phyloP scores from a whole-genome alignment of 2,797 vertebrate genomes.

The Hozukius guyotensis region DNA sequence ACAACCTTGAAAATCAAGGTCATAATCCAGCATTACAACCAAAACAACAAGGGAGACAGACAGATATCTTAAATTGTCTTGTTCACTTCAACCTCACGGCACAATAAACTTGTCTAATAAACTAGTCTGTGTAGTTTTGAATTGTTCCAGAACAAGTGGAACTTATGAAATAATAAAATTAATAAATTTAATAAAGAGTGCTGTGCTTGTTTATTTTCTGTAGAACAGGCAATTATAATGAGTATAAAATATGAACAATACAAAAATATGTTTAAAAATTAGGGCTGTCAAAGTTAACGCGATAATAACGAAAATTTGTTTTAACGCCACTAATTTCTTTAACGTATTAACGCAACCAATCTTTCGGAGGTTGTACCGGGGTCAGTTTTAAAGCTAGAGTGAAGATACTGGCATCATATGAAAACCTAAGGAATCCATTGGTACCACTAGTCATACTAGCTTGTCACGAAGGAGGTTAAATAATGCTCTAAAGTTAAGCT shows the following conservation, averaged over 20 bases:
- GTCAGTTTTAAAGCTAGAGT: too few relatives aligned
- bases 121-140: not conserved
- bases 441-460: too few relatives aligned
- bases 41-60: not conserved
- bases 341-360: too few relatives aligned
- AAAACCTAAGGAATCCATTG: too few relatives aligned
- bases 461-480: too few relatives aligned
- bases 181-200: not conserved
- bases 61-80: not conserved
- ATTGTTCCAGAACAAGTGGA: not conserved
- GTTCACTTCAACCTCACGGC: not conserved
- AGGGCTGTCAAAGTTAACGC: too few relatives aligned
- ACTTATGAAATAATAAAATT: not conserved
- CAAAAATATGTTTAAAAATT: not conserved
- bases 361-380: too few relatives aligned
- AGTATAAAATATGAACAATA: not conserved
- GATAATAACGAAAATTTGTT: too few relatives aligned
- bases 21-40: not conserved
- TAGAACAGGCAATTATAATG: not conserved
- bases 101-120: not conserved
- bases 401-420: too few relatives aligned
- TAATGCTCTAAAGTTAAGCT: fast-evolving
- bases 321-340: too few relatives aligned
- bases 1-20: not conserved
- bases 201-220: not conserved